phyloP scores from a whole-genome alignment of 2,888 invertebrate genomes.

The Gandaritis pyraliata region DNA sequence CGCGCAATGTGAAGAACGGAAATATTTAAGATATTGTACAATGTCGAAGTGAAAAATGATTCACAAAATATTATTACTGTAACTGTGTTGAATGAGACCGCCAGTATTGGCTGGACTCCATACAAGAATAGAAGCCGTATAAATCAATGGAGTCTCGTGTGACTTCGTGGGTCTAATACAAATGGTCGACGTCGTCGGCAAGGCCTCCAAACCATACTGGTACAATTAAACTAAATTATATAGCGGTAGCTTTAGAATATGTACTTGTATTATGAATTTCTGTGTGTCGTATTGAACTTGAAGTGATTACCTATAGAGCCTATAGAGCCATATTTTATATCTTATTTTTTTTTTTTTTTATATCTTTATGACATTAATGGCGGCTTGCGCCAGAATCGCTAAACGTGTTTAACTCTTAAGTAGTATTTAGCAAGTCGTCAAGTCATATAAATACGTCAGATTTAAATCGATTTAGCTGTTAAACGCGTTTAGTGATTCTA shows the following conservation, averaged over 20 bases:
- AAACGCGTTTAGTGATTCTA: too few species aligned
- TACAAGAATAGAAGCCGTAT: constrained; percentile 29
- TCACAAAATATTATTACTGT: constrained; percentile 5
- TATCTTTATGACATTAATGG: too few species aligned
- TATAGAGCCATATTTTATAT: neutral
- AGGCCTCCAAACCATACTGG: constrained; percentile 59
- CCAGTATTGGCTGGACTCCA: constrained; percentile 43
- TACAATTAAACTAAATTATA: constrained; percentile 65
- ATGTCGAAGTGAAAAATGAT: neutral
- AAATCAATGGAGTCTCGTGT: constrained; percentile 43
- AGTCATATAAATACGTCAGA: too few species aligned
- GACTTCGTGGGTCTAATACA: constrained; percentile 50
- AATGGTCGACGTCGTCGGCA: constrained; percentile 55
- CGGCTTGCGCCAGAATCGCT: too few species aligned
- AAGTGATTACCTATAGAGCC: neutral
- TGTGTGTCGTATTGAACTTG: constrained; percentile 36
- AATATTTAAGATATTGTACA: neutral
- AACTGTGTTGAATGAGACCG: constrained; percentile 3
- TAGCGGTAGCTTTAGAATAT: constrained; percentile 49
- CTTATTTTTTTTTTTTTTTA: too few species aligned
- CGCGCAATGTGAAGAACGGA: too few species aligned
- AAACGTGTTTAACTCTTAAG: too few species aligned
- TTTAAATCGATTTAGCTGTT: too few species aligned
- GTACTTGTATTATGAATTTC: constrained; percentile 44
- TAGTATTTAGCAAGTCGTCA: too few species aligned